Conservation (phyloP, 2,113 vertebrate species). For the Nycticryphes semicollaris region DNA sequence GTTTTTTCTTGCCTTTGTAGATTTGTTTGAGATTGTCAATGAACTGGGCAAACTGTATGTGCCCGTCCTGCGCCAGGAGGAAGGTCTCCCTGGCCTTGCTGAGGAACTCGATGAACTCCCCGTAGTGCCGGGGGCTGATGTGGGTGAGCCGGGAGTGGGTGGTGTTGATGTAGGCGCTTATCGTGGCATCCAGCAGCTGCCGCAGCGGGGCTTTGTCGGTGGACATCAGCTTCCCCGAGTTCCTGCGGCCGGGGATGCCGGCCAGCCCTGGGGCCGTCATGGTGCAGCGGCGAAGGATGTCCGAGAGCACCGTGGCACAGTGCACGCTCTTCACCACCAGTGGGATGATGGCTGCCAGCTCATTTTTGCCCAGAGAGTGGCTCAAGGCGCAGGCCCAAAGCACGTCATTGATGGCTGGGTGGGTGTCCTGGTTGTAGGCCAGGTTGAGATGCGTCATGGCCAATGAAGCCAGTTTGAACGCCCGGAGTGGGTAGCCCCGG, state of each 20-base stretch:
- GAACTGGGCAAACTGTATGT: conserved; percentile 97
- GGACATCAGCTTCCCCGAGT: conserved; percentile 97
- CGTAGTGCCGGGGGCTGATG: conserved; percentile 98
- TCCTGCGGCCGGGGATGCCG: conserved; percentile 93
- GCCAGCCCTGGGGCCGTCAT: conserved; percentile 95
- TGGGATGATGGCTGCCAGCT: conserved; percentile 95
- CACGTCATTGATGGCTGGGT: conserved; percentile 97
- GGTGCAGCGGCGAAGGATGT: conserved; percentile 96
- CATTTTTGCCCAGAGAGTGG: conserved; percentile 98
- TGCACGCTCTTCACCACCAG: conserved; percentile 98
- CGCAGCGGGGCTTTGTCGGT: conserved; percentile 96
- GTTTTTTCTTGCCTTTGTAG: conserved; percentile 99
- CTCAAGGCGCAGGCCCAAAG: conserved; percentile 98
- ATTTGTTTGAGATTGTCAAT: conserved; percentile 99
- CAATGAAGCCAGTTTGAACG: conserved; percentile 94
- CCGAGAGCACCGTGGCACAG: conserved; percentile 95
- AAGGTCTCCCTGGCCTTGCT: conserved; percentile 97
- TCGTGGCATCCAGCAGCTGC: conserved; percentile 94
- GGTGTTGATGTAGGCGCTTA: conserved; percentile 98
- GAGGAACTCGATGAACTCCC: conserved; percentile 98
- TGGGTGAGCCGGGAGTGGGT: conserved; percentile 97
- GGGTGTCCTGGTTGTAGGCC: conserved; percentile 99
- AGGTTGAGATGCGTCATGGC: conserved; percentile 98
- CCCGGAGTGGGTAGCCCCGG: conserved; percentile 93
- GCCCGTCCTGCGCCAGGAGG: conserved; percentile 93